phyloP scores from a whole-genome alignment of 2,888 invertebrate genomes.

The Tricholauxania praeusta region DNA sequence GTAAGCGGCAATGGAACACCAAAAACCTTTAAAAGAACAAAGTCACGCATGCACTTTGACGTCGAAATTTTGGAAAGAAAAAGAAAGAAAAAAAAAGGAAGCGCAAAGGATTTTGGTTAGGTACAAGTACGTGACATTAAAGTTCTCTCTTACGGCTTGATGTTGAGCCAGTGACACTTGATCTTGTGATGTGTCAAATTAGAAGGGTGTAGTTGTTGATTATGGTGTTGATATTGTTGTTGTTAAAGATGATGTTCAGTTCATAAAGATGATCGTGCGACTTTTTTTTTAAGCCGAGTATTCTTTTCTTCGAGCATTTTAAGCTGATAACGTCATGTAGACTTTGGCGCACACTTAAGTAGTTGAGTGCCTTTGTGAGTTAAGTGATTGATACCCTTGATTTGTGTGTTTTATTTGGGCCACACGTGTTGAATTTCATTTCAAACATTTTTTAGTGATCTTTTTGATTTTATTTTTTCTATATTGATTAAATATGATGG shows the following conservation, averaged over 20 bases:
- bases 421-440: slow-evolving; percentile 55
- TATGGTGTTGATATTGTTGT: slow-evolving; percentile 30
- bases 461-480: slow-evolving; percentile 12
- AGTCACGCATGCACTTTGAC: slow-evolving; percentile 36
- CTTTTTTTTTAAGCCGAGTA: slow-evolving; percentile 44
- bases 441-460: slow-evolving; percentile 12
- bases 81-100: slow-evolving; percentile 7
- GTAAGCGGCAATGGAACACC: not conserved
- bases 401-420: slow-evolving; percentile 43
- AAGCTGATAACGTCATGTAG: slow-evolving; percentile 28
- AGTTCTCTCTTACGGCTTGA: slow-evolving; percentile 18
- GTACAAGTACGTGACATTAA: slow-evolving; percentile 47
- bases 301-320: not conserved
- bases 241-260: slow-evolving; percentile 34
- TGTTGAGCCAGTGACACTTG: slow-evolving; percentile 62
- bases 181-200: slow-evolving; percentile 65
- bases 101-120: slow-evolving; percentile 1
- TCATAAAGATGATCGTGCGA: slow-evolving; percentile 59
- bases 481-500: not conserved
- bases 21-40: slow-evolving; percentile 24
- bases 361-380: slow-evolving; percentile 54
- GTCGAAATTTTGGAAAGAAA: not conserved
- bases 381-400: slow-evolving; percentile 26
- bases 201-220: slow-evolving; percentile 60
- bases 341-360: slow-evolving; percentile 62